phyloP scores from a whole-genome alignment of 2,113 vertebrate species.

The Dicrurus megarhynchus region DNA sequence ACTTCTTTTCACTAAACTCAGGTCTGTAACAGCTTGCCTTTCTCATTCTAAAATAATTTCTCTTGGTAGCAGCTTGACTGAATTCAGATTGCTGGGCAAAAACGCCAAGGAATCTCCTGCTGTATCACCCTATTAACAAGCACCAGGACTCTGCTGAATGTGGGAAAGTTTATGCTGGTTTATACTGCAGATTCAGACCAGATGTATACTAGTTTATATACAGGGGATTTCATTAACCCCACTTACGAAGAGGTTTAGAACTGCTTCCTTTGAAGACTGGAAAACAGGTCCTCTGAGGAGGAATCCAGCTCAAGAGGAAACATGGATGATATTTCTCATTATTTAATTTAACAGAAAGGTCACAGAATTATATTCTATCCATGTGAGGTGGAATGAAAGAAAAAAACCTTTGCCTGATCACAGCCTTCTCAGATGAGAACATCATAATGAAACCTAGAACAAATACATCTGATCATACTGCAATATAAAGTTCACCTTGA shows the following conservation, averaged over 20 bases:
- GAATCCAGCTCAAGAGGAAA: background rate
- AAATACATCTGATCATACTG: background rate
- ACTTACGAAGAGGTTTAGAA: background rate
- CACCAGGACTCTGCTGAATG: background rate
- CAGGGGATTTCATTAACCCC: background rate
- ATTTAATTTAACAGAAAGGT: conserved; percentile 21
- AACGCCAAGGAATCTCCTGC: background rate
- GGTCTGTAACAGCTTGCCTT: background rate
- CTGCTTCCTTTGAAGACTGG: background rate
- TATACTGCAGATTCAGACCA: background rate
- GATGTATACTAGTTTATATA: background rate
- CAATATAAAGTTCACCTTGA: background rate
- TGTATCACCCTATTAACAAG: background rate
- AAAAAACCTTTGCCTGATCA: background rate
- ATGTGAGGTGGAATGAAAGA: background rate
- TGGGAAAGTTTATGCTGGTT: background rate
- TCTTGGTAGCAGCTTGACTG: background rate
- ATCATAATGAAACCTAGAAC: background rate
- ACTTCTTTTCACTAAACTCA: background rate
- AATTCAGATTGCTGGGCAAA: background rate
- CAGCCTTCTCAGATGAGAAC: background rate
- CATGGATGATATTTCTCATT: background rate
- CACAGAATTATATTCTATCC: background rate
- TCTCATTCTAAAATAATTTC: background rate
- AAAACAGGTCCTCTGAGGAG: background rate